phyloP scores from a whole-genome alignment of 2,113 vertebrate genomes.

The Crotalus viridis region DNA sequence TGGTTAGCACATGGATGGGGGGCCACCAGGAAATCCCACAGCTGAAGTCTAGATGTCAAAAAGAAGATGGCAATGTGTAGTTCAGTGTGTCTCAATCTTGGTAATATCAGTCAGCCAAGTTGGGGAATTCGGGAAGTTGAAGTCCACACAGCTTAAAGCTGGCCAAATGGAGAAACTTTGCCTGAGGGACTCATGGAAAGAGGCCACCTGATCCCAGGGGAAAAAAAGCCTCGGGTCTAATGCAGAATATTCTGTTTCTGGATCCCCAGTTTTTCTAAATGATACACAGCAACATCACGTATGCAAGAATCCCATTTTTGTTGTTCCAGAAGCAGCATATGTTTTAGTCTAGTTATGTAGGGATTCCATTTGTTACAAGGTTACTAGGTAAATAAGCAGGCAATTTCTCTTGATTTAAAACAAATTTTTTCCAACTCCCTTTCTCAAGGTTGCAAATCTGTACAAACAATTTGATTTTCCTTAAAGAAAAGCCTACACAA shows the following conservation, averaged over 20 bases:
- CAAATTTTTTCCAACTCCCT: background rate
- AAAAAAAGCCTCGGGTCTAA: background rate
- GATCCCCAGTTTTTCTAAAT: slow-evolving; percentile 49
- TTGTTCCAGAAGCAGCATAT: slow-evolving; percentile 14
- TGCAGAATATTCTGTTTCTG: background rate
- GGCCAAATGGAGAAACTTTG: background rate
- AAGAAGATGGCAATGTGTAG: background rate
- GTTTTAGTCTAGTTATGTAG: slow-evolving; percentile 2
- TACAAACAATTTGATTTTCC: background rate
- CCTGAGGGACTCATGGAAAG: background rate
- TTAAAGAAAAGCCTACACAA: background rate
- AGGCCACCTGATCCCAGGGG: background rate
- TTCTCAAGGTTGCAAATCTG: background rate
- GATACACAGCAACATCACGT: slow-evolving; percentile 11
- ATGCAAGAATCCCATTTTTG: background rate
- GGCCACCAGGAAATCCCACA: background rate
- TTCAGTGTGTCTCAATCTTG: background rate
- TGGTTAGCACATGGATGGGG: background rate
- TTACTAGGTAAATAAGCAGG: background rate
- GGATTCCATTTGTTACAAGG: slow-evolving; percentile 9
- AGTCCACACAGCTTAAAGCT: background rate
- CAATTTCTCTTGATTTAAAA: background rate
- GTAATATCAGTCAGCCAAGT: background rate
- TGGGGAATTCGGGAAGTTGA: background rate
- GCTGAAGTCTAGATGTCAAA: background rate